Evolutionary conservation across 2,797 vertebrate species (phyloP).

Genomic region (Microctenopoma steveboyesi): DNA sequence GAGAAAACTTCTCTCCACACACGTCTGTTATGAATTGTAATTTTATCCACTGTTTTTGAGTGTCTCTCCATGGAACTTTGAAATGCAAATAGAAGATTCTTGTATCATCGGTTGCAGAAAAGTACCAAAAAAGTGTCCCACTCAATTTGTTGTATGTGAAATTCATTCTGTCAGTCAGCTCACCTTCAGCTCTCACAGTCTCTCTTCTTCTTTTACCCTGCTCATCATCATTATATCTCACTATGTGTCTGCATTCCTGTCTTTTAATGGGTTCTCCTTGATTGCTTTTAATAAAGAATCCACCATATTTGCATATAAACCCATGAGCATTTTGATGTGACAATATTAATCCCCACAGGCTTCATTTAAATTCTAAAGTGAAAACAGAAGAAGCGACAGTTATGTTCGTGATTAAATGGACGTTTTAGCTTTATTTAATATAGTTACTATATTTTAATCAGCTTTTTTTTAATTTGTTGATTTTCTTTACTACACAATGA

Average conservation of each 20-base stretch:
- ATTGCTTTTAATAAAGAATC: neutral
- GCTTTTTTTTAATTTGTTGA: too few relatives aligned
- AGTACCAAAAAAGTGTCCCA: slow-evolving; percentile 1
- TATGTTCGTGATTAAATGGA: too few relatives aligned
- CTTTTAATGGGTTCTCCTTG: neutral
- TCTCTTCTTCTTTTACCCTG: neutral
- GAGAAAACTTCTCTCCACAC: neutral
- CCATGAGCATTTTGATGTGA: neutral
- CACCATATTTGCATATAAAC: neutral
- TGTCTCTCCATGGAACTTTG: slow-evolving; percentile 6
- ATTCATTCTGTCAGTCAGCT: neutral
- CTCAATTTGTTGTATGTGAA: neutral
- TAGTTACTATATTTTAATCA: too few relatives aligned
- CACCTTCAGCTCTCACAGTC: neutral
- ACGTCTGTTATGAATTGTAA: slow-evolving; percentile 13
- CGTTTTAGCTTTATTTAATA: too few relatives aligned
- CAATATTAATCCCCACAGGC: too few relatives aligned
- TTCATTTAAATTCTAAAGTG: too few relatives aligned
- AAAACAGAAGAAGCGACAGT: too few relatives aligned
- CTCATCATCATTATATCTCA: neutral
- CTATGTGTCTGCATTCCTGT: neutral
- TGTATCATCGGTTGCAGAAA: neutral
- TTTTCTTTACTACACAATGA: too few relatives aligned
- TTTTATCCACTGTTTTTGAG: slow-evolving; percentile 11
- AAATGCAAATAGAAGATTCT: neutral